Conservation (phyloP, 2,797 vertebrate genomes). For the Acanthurus leucopareius region DNA sequence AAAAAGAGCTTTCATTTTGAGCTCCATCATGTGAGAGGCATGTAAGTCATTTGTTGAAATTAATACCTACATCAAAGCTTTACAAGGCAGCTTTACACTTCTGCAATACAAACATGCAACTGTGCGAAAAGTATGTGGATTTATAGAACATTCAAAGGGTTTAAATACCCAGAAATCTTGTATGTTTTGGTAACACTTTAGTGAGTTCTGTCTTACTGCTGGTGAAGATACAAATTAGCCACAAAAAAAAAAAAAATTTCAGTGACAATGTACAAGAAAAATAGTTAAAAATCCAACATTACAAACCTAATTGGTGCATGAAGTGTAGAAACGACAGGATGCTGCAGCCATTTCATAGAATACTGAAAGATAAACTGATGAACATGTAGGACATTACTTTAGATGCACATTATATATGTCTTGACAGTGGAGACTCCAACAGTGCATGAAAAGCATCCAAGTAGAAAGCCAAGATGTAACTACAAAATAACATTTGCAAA, state of each 20-base stretch:
- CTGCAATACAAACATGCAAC: slow-evolving; percentile 5
- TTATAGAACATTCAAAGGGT: slow-evolving; percentile 1
- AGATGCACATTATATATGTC: background rate
- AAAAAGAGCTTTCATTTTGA: too few species aligned
- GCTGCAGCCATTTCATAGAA: background rate
- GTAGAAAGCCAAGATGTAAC: slow-evolving; percentile 23
- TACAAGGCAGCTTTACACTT: background rate
- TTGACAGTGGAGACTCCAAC: slow-evolving; percentile 2
- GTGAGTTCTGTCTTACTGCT: background rate
- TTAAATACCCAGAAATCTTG: background rate
- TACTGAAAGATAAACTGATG: background rate
- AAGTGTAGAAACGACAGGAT: background rate
- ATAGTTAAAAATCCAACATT: background rate
- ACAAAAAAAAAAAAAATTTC: background rate
- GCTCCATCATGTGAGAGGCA: background rate
- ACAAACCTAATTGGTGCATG: background rate
- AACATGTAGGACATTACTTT: too few species aligned
- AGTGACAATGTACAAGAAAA: background rate
- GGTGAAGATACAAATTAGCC: background rate
- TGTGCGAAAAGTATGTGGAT: background rate
- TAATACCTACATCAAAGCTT: background rate
- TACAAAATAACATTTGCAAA: slow-evolving; percentile 15
- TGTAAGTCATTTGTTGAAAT: slow-evolving; percentile 14
- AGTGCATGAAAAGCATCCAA: slow-evolving; percentile 32
- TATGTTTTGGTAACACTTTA: background rate